Conservation (phyloP, 2,888 invertebrate genomes). For the Leuctra nigra region DNA sequence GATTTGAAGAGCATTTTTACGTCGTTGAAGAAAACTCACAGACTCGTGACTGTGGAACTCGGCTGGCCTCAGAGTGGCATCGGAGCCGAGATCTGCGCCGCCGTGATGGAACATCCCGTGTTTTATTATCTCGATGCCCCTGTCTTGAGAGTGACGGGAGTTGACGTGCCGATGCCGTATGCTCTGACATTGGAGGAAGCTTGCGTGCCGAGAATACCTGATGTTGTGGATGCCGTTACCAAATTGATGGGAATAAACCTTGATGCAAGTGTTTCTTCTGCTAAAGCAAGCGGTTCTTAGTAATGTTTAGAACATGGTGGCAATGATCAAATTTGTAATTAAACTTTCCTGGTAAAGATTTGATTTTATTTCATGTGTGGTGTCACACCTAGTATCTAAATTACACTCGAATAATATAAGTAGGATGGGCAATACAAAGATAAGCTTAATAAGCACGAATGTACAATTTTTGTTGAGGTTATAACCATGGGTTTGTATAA, state of each 20-base stretch:
- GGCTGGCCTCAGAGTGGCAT: constrained; percentile 60
- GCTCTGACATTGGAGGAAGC: constrained; percentile 46
- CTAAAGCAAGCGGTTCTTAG: too few relatives aligned
- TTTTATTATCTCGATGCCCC: constrained; percentile 56
- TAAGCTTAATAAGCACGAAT: too few relatives aligned
- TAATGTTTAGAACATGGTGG: too few relatives aligned
- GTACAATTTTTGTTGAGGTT: too few relatives aligned
- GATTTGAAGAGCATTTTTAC: constrained; percentile 39
- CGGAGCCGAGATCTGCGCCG: constrained; percentile 19
- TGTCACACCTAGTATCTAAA: too few relatives aligned
- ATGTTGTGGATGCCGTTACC: constrained; percentile 16
- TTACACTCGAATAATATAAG: too few relatives aligned
- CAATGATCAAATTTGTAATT: too few relatives aligned
- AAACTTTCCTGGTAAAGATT: too few relatives aligned
- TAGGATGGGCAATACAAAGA: too few relatives aligned
- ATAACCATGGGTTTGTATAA: too few relatives aligned
- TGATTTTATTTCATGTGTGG: too few relatives aligned
- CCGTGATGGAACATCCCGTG: constrained; percentile 29
- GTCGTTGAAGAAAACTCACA: constrained; percentile 57
- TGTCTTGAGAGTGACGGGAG: constrained; percentile 48
- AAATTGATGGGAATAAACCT: not conserved
- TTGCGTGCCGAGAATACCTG: constrained; percentile 43
- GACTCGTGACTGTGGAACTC: constrained; percentile 54
- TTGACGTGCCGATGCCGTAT: constrained; percentile 57
- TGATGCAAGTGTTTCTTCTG: too few relatives aligned